These are phyloP conservation scores for Strigamia maritima DNA, from an alignment of 2,888 invertebrate species.

Conservation along the genomic window DNA sequence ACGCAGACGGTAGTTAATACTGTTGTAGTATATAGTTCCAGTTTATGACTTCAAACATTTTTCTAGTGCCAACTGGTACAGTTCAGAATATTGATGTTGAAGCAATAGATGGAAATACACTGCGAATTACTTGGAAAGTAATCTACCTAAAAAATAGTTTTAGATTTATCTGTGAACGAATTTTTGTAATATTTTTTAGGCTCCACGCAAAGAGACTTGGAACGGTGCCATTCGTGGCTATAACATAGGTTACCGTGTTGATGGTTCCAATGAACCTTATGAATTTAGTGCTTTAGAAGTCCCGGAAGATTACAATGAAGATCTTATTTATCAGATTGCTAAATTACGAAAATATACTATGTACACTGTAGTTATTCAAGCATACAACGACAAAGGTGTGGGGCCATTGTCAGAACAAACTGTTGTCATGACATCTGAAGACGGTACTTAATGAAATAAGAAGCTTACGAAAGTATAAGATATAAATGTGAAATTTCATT, in stretches of 20 bases:
- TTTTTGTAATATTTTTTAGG: background rate
- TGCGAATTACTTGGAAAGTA: conserved; percentile 36
- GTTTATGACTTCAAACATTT: background rate
- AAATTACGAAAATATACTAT: background rate
- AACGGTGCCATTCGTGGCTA: conserved; percentile 31
- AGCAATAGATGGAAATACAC: conserved; percentile 14
- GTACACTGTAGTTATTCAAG: conserved; percentile 20
- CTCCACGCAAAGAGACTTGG: conserved; percentile 28
- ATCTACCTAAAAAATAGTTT: background rate
- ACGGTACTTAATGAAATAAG: background rate
- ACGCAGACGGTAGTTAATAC: conserved; percentile 41
- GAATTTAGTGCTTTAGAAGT: conserved; percentile 6
- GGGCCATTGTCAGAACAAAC: conserved; percentile 13
- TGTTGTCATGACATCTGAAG: conserved; percentile 16
- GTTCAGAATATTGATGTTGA: conserved; percentile 35
- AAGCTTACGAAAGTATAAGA: background rate
- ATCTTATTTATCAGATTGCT: conserved; percentile 29
- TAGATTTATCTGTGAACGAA: background rate
- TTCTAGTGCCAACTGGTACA: conserved; percentile 16
- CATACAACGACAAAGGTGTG: conserved; percentile 1
- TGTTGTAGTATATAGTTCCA: background rate
- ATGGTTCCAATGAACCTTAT: background rate
- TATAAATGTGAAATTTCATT: background rate
- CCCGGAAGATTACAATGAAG: conserved; percentile 18
- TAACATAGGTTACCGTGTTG: conserved; percentile 8